Base-by-base conservation (phyloP, 2,113 vertebrate genomes). In the Prochilodus magdalenae region DNA sequence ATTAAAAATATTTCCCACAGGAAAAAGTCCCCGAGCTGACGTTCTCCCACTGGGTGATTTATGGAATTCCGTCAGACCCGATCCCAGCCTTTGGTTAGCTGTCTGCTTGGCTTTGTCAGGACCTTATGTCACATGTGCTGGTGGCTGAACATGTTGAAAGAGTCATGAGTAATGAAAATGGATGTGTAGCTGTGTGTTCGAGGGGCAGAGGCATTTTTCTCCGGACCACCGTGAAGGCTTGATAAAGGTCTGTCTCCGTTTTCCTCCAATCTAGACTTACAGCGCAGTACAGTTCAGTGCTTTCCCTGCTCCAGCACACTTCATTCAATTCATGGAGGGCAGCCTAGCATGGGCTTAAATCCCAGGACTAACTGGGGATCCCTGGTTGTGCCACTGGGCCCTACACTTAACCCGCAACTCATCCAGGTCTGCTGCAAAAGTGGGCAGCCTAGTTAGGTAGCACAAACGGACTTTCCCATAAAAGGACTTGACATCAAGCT, bases 1-100 rank as follows among this genome's bases (percentile, higher is more conserved):
- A 74, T 78, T 69, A n/a, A 75, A 79, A 30, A 63, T 5, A 67
- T 74, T 79, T 79, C 75, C 62, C 69, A 78, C 57, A 15, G 59
- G 10, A 26, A 74, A 40, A 66, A 22, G 30, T 70, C 29, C 29
- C 26, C 47, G 22, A 36, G 36, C 74, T 47, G 59, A 65, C 60
- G 12, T 51, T 66, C 27, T 77, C 44, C n/a, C 12, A 1, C 75
- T 36, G 75, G 60, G 53, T 60, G 73, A 18, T 66, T 65, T 49
- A 51, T 49, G 66, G 75, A 51, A 5, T 18, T 60, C 73, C 30
- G 40, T 30, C 75, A 62, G 57, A 36, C 75, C 36, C 18, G 62
- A 24, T 77, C 75, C 26, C 26, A 49, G 29, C 49, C 62, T 51
- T 53, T 77, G 40, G 26, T n/a, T 36, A 22, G 65, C 27, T 2